Base-by-base conservation (phyloP, 2,888 invertebrate genomes). In the Sepioteuthis lessoniana region DNA sequence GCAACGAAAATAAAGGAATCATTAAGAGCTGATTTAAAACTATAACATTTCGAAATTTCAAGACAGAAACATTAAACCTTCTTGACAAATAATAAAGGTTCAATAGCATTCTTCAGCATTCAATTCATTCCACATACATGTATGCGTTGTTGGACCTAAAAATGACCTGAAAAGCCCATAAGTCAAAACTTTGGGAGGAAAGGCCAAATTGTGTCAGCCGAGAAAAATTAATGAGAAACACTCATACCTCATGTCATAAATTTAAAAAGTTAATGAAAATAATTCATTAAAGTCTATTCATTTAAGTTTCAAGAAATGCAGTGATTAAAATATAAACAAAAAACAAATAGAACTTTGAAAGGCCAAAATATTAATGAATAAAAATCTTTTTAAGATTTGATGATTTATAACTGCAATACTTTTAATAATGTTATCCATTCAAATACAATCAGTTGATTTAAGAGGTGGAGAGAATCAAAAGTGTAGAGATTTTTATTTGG, bases 241-340 rank as follows among this genome's bases (percentile, higher is more conserved):
- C 76, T 76, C 76, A n/a, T 76, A 76, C 76, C 76, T 76, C 35
- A 76, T 76, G 76, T 76, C 76, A 76, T 76, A 76, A 76, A 76
- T 76, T 76, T 76, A 76, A 13, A 76, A 76, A 76, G 76, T 76
- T 76, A 76, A 76, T 76, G 76, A 76, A 76, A 76, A 76, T 76
- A 76, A 76, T 76, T 76, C 76, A 76, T 76, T 76, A 76, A 76
- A 76, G 76, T 76, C 16, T 76, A 76, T 76, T 76, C 76, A 35
- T 76, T 76, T 76, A 76, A 76, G 76, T 76, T 76, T 76, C 10
- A 76, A 76, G 76, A 76, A n/a, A 76, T 76, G 35, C 76, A n/a
- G 35, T n/a, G 76, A 76, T 76, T 76, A 76, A 76, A 76, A 76
- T 16, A 50, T 3, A 50, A 16, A 19, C 50, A 50, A 50, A 50